Evolutionary conservation across 2,888 invertebrate species (phyloP).

Genomic region (Theodoxus fluviatilis): DNA sequence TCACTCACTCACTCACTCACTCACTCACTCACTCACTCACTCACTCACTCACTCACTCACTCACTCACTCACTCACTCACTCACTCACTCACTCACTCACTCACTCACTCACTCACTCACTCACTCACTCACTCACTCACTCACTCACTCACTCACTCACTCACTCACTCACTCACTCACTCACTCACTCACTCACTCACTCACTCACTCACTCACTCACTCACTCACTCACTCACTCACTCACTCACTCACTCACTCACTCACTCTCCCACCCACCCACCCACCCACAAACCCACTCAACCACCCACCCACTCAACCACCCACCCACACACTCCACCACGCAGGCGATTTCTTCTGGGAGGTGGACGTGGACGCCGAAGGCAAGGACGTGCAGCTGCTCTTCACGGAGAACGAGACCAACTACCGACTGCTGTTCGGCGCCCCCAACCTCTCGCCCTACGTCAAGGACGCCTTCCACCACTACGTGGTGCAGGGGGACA

Average conservation of each 20-base stretch:
- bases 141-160: constrained; percentile 4
- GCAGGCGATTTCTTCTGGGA: constrained; percentile 42
- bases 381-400: constrained; percentile 45
- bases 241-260: neutral
- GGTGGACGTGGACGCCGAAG: constrained; percentile 40
- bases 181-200: constrained; percentile 28
- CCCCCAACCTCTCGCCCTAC: constrained; percentile 35
- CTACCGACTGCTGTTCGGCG: constrained; percentile 42
- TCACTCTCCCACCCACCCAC: neutral
- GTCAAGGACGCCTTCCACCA: constrained; percentile 53
- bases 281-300: neutral
- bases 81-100: neutral
- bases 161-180: constrained; percentile 15
- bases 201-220: constrained; percentile 25
- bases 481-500: constrained; percentile 43
- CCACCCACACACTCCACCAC: neutral
- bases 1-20: constrained; percentile 13
- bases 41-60: neutral
- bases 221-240: constrained; percentile 21
- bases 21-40: constrained; percentile 16
- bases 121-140: neutral
- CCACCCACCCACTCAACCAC: neutral
- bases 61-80: neutral
- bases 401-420: constrained; percentile 65
- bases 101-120: constrained; percentile 10